Conservation (phyloP, 1,140 invertebrate species). For the Lepidurus arcticus region DNA sequence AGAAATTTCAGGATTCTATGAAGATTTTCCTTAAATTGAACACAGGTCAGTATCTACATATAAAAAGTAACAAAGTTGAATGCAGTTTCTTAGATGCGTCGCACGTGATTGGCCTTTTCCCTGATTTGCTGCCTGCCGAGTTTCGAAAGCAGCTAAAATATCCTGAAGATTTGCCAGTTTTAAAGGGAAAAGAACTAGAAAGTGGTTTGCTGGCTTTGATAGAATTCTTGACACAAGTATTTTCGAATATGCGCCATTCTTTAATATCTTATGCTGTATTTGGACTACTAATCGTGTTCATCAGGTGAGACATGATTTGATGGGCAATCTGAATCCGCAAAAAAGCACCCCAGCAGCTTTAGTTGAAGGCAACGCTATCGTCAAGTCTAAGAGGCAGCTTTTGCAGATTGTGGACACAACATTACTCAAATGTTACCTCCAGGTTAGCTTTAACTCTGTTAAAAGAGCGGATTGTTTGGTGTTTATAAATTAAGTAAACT, state of each 20-base stretch:
- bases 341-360: constrained; percentile 9
- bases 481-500: not conserved
- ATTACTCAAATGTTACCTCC: constrained; percentile 89
- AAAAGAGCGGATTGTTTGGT: not conserved
- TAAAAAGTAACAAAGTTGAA: not conserved
- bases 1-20: constrained; percentile 83
- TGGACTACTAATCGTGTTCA: constrained; percentile 32
- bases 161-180: constrained; percentile 53
- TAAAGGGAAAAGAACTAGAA: constrained; percentile 80
- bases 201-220: constrained; percentile 81
- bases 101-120: constrained; percentile 89
- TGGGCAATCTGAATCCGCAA: constrained; percentile 37
- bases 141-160: constrained; percentile 52
- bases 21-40: constrained; percentile 78
- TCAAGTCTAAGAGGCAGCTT: constrained; percentile 52
- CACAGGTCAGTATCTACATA: constrained; percentile 51
- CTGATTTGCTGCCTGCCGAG: constrained; percentile 72
- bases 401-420: constrained; percentile 94
- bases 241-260: constrained; percentile 22
- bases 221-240: constrained; percentile 76
- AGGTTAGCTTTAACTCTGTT: constrained; percentile 51
- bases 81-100: constrained; percentile 63
- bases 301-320: constrained; percentile 39
- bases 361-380: constrained; percentile 47
- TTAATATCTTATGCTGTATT: constrained; percentile 2